Evolutionary conservation across 1,140 invertebrate species (phyloP).

Genomic region (Lasioglossum baleicum): DNA sequence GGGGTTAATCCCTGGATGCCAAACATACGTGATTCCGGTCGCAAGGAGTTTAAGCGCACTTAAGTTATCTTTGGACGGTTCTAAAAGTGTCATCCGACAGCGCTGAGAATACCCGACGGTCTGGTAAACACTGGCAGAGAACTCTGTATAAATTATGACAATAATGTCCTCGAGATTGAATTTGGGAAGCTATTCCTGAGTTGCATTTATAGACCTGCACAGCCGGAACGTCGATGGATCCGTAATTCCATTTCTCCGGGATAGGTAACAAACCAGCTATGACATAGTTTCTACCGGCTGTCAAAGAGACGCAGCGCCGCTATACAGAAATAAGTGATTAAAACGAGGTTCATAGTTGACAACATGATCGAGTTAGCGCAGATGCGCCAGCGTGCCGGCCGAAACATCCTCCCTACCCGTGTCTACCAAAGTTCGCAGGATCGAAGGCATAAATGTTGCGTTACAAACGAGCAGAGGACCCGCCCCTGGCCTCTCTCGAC

Average conservation of each 20-base stretch:
- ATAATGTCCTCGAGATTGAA: neutral
- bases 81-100: slow-evolving; percentile 3
- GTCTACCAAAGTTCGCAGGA: slow-evolving; percentile 10
- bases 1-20: slow-evolving; percentile 26
- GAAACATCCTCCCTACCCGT: neutral
- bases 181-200: neutral
- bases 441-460: slow-evolving; percentile 35
- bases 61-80: slow-evolving; percentile 28
- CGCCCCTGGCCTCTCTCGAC: neutral
- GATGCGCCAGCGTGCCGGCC: neutral
- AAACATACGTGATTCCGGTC: slow-evolving; percentile 26
- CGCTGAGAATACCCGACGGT: neutral
- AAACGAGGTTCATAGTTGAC: neutral
- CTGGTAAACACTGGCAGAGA: no score
- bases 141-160: neutral
- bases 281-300: neutral
- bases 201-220: no score
- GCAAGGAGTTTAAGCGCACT: neutral
- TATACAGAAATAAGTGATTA: neutral
- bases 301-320: neutral
- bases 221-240: neutral
- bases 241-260: neutral
- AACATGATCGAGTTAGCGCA: neutral
- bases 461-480: slow-evolving; percentile 32
- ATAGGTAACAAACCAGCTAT: neutral